Base-by-base conservation (phyloP, 1,140 invertebrate genomes). In the Pentalonia nigronervosa region DNA sequence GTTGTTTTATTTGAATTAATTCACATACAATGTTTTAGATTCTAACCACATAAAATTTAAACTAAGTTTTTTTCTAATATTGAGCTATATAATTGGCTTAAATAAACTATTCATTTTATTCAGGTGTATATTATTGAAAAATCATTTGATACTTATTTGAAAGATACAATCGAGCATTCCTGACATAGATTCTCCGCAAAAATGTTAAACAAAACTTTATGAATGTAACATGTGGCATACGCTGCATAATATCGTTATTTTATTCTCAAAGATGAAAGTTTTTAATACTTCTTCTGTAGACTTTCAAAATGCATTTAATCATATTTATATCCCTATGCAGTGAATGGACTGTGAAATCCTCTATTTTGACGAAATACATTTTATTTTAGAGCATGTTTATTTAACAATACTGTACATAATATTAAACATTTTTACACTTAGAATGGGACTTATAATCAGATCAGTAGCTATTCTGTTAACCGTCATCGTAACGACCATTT, bases 401-500 rank as follows among this genome's bases (percentile, higher is more conserved):
- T 88, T 21, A 88, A 34, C 21, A 91, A 48, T 23, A 23, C 50
- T 34, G 7, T 76, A n/a, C 8, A 23, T 20, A 30, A 14, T 53
- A 48, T n/a, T 91, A n/a, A 76, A 90, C 48, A 21, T 30, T 53
- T 92, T 84, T 93, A 45, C 36, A 60, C n/a, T 21, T 47, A 93
- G 91, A 30, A 93, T 93, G 67, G 81, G 91, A 36, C 91, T 93
- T 20, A 86, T 93, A 34, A 45, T 84, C 67, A 84, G 91, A 56
- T 93, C 91, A 36, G 34, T 93, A 36, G 81, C 34, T 36, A 84
- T 93, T 23, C 21, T 93, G 8, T 56, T 84, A 21, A 86, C 56
- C 48, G 81, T 93, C 11, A 53, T 93, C 23, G 34, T 84, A 21
- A 93, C 81, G 2, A 93, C 81, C 17, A 34, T 93, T 8, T 84